Percentiles rank a stretch among this genome's conserved stretches.
These are phyloP conservation scores for Tanypteryx hageni DNA, from an alignment of 2,888 invertebrate genomes.

Conservation along the genomic window DNA sequence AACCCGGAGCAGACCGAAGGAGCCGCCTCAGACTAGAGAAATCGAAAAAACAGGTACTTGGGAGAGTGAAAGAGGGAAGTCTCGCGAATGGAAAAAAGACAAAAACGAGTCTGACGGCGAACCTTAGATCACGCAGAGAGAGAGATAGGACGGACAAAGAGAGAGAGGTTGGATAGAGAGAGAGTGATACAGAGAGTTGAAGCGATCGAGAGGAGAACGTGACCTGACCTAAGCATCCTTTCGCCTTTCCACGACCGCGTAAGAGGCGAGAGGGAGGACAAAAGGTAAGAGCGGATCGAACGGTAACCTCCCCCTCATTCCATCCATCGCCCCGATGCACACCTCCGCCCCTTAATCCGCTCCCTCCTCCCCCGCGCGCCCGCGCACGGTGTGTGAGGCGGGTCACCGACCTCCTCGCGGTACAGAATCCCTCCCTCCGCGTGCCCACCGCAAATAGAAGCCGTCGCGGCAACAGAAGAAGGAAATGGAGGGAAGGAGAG, in stretches of 20 bases:
- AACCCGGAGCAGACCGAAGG: not conserved
- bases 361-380: not conserved
- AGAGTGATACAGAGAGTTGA: not conserved
- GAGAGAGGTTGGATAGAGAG: not conserved
- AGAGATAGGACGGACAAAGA: not conserved
- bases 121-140: too few species aligned
- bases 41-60: constrained; percentile 21
- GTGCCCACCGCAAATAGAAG: constrained; percentile 50
- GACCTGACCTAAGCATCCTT: constrained; percentile 58
- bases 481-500: not conserved
- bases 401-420: constrained; percentile 47
- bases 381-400: constrained; percentile 12
- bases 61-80: not conserved
- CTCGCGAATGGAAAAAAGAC: not conserved
- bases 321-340: too few species aligned
- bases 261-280: not conserved
- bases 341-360: too few species aligned
- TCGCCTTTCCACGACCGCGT: not conserved
- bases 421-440: constrained; percentile 40
- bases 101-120: constrained; percentile 3
- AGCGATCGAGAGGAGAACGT: not conserved
- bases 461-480: constrained; percentile 5
- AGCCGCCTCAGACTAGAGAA: not conserved
- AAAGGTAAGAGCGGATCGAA: not conserved
- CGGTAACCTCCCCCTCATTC: not conserved